Base-by-base conservation (phyloP, 2,797 vertebrate species). In the Rallus crepitans region DNA sequence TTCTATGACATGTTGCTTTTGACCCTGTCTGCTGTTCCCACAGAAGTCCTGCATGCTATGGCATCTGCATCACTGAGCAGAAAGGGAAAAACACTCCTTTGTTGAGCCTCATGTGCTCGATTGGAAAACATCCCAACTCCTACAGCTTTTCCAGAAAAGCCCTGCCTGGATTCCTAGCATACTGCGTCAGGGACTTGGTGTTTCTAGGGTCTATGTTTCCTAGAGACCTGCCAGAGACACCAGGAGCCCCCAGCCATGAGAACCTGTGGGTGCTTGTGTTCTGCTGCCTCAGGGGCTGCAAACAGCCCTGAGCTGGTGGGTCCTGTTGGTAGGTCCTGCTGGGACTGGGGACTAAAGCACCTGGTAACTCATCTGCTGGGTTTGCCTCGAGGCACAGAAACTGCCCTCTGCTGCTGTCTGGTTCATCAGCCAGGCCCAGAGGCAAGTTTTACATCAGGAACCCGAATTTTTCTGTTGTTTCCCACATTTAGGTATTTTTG, bases 81-180 rank as follows among this genome's bases (percentile, higher is more conserved):
- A 91, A 96, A 85, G 56, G 61, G 83, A 94, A 96, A 95, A 96
- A 76, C 78, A 87, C 83, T 96, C 78, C 90, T 97, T 97, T 97
- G 96, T 97, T 96, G 88, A 93, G 87, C 75, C 78, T 96, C 93
- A 96, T 96, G 83, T 95, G 95, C 81, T 96, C 25, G 4, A n/a
- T 50, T 97, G 96, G 96, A 96, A 93, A 96, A 77, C 48, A 87
- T 96, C 81, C 96, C 94, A 97, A 96, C 95, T 97, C 96, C 96
- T 96, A 97, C 96, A 93, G 89, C 92, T 93, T 95, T 96, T 97
- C 93, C 90, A 96, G 96, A 97, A 71, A 92, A 95, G 92, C 95
- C 93, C 92, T 96, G 96, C 96, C 94, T 96, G 87, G 78, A 97
- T 97, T 96, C 96, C 96, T 96, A 93, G 90, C 94, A 94, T 96